Percentiles rank a stretch among this genome's conserved stretches.
These are phyloP conservation scores for Metallyticus violacea DNA, from an alignment of 2,888 invertebrate species.

Conservation along the genomic window DNA sequence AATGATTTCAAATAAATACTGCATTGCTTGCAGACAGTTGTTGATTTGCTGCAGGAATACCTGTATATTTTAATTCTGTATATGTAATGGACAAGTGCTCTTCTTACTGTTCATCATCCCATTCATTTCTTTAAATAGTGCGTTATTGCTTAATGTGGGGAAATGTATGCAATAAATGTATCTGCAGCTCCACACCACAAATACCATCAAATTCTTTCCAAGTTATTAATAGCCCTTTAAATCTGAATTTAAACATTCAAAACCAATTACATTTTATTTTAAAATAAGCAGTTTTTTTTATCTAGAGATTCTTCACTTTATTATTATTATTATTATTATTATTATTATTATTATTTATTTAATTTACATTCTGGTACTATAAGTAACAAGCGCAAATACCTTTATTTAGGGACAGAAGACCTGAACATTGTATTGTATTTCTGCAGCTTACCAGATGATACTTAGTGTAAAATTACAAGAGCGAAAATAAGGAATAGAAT, in stretches of 20 bases:
- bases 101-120: too few species aligned
- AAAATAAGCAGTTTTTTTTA: neutral
- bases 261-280: neutral
- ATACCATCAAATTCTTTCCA: neutral
- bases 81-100: too few species aligned
- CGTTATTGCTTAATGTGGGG: too few species aligned
- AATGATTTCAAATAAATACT: too few species aligned
- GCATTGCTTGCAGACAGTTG: too few species aligned
- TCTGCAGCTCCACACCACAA: neutral
- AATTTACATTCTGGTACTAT: neutral
- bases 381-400: neutral
- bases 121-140: too few species aligned
- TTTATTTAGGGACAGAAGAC: neutral
- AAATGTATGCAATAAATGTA: too few species aligned
- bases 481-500: neutral
- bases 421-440: neutral
- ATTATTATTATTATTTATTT: neutral
- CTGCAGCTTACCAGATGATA: neutral
- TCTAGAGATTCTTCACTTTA: neutral
- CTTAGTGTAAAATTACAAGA: neutral
- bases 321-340: neutral
- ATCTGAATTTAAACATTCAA: neutral
- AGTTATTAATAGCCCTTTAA: neutral
- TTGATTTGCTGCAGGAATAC: too few species aligned
- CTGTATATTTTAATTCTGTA: too few species aligned